Percentiles rank a stretch among this genome's conserved stretches.
phyloP scores from a whole-genome alignment of 2,113 vertebrate species.

The zebrafish (Danio rerio) region GRCz12tu NC_133191.1:54310501-54311000 shows the following conservation, averaged over 20 bases:
- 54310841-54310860: constrained; percentile 87
- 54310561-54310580: constrained; percentile 58
- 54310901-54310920: constrained; percentile 68
- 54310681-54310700: constrained; percentile 94
- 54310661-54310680: constrained; percentile 85
- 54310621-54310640: constrained; percentile 89
- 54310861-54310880: constrained; percentile 86
- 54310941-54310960: no score
- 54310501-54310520: constrained; percentile 54
- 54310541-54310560: constrained; percentile 60
- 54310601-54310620: constrained; percentile 81
- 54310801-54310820: constrained; percentile 85
- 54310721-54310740: constrained; percentile 90
- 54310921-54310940: background rate
- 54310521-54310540: constrained; percentile 42
- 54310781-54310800: constrained; percentile 85
- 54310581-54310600: constrained; percentile 92
- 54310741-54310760: constrained; percentile 87
- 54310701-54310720: constrained; percentile 93
- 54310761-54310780: constrained; percentile 85
- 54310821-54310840: constrained; percentile 82
- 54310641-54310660: constrained; percentile 39
- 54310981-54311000: no score
- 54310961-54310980: no score
- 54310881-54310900: constrained; percentile 89